phyloP scores from a whole-genome alignment of 2,797 vertebrate genomes.

The Danio kyathit region DNA sequence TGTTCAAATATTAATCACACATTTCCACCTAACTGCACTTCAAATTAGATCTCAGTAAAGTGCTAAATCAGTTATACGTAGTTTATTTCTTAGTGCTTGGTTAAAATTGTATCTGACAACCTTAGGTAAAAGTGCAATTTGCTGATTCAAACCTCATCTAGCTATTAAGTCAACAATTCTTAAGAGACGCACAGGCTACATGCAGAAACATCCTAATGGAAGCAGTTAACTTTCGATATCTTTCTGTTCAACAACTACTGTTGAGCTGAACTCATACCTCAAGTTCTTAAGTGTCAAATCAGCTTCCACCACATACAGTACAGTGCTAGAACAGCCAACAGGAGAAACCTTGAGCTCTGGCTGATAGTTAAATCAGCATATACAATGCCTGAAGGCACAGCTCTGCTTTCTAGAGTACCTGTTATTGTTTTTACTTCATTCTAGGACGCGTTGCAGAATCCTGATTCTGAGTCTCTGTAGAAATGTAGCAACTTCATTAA shows the following conservation, averaged over 20 bases:
- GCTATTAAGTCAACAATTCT: too few species aligned
- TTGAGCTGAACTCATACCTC: neutral
- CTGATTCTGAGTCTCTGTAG: neutral
- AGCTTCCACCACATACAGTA: neutral
- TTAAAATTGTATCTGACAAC: neutral
- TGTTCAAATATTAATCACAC: conserved; percentile 19
- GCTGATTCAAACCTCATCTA: too few species aligned
- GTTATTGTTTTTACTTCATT: neutral
- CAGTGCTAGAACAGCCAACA: neutral
- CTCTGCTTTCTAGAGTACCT: neutral
- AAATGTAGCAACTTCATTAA: neutral
- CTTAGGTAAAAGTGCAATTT: neutral
- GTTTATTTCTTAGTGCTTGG: neutral
- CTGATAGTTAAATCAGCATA: conserved; percentile 3
- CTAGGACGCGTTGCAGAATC: neutral
- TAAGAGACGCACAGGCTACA: neutral
- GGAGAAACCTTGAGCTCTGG: conserved; percentile 13
- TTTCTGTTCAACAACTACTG: neutral
- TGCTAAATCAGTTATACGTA: too few species aligned
- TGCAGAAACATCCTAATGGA: conserved; percentile 2
- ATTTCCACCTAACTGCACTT: neutral
- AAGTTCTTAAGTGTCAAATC: neutral
- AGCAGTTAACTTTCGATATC: neutral
- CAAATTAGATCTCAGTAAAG: neutral
- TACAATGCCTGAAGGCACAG: neutral